Evolutionary conservation across 2,888 invertebrate species (phyloP), one percentile per base, ranked within the genome.

Genomic region (Archips crataeganus): DNA sequence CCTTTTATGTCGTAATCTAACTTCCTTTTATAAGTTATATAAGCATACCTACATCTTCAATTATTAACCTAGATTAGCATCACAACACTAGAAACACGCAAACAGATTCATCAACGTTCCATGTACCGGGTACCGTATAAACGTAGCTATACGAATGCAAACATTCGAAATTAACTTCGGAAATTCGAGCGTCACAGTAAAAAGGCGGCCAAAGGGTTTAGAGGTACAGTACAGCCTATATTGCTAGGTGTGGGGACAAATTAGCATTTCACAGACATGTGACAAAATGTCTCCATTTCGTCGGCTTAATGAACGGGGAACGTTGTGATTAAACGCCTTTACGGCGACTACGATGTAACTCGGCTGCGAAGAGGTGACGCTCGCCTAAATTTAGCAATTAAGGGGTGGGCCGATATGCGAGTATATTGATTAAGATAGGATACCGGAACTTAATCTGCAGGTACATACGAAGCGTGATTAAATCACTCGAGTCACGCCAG

Each of bases 231-330:
- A 42, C 87, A 81, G 86, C 85, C 82, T 84, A 92, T 93, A 94
- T 94, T 92, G 93, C 82, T 89, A 76, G 71, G 88, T 90, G 87
- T 88, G 84, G 86, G 85, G 84, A 86, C 83, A 86, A 89, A 94
- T 94, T 94, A 91, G 92, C 94, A 94, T 94, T 87, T 91, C 91
- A 94, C 85, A 92, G 92, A 88, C 88, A 84, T 83, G 90, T 84
- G 87, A 89, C 90, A 89, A 90, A 90, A 91, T 89, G 85, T 85
- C 83, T 82, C 80, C 83, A 82, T 84, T 82, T 84, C 83, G 85
- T 81, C 81, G 87, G 86, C 86, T 92, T 93, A 93, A 93, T 93
- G 90, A 92, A 92, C 87, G 85, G 78, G 81, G 87, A 89, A 92
- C 92, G 88, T 85, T 84, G 89, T 90, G 87, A 92, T 92, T 92